Evolutionary conservation across 1,140 invertebrate species (phyloP).

Genomic region (Brachionus calyciflorus): DNA sequence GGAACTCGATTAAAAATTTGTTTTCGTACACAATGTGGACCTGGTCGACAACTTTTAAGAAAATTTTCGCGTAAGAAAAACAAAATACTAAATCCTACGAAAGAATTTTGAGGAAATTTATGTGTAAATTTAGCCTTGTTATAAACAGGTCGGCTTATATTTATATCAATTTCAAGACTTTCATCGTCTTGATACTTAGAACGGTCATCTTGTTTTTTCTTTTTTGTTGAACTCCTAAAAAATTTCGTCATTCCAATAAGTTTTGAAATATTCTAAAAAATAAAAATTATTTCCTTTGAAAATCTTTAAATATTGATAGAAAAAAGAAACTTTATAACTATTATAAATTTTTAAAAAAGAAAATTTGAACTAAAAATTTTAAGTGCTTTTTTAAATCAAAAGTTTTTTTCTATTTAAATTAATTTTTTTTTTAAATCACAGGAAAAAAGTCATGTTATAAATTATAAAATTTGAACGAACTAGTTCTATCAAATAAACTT

Average conservation of each 20-base stretch:
- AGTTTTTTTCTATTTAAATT: no score
- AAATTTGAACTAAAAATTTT: no score
- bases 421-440: no score
- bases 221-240: not conserved
- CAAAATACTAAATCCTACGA: not conserved
- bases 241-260: not conserved
- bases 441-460: no score
- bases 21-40: not conserved
- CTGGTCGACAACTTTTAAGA: not conserved
- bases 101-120: not conserved
- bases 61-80: not conserved
- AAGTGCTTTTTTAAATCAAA: no score
- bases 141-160: not conserved
- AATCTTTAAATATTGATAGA: no score
- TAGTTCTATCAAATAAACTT: no score
- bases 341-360: no score
- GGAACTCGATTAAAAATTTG: conserved; percentile 51
- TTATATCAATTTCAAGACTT: not conserved
- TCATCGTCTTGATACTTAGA: not conserved
- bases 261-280: not conserved
- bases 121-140: not conserved
- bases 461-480: no score
- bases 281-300: no score
- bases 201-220: not conserved
- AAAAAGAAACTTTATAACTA: no score